Evolutionary conservation across 1,140 invertebrate genomes (phyloP), one percentile per base, ranked within the genome.

Genomic region (Drosophila ohnishii): DNA sequence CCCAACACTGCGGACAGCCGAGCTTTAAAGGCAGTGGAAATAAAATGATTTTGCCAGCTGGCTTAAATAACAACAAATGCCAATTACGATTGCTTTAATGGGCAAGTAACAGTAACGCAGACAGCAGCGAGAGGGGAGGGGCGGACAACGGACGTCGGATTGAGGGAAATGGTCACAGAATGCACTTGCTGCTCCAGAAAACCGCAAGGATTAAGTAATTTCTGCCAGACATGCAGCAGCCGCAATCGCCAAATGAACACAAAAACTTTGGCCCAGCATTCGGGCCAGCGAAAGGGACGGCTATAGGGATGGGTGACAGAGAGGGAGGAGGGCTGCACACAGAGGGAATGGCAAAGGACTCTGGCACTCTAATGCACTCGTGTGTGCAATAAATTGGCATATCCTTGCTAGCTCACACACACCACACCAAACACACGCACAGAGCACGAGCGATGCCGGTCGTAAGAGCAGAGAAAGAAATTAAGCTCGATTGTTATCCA

Each of bases 301-400:
- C 19, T 37, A 32, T 2, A 34, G 35, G 28, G 13, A 0, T 53
- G 72, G 14, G 25, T 3, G 57, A 48, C 10, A 32, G 34, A 25
- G 56, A 22, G 19, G 14, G 28, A n/a, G 30, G 30, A 19, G 30
- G 30, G 48, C 47, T 10, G 47, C 47, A 30, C 10, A 47, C n/a
- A 56, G 37, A 59, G 48, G 70, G 32, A 57, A 16, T 55, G 50
- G 53, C 44, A 53, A 39, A 66, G 74, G 56, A 76, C 64, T 75
- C 55, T 69, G 76, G 69, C 69, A 84, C 80, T 88, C 80, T 88
- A 88, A 88, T 89, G 84, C 84, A 88, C 84, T 88, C 84, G 84
- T 88, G 84, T 88, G 84, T 88, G 84, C 84, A 89, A 88, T 88
- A 88, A 88, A 88, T 89, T 88, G 84, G 84, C 80, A 88, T 88